Evolutionary conservation across 2,888 invertebrate genomes (phyloP).

Genomic region (Caenorhabditis sp.): DNA sequence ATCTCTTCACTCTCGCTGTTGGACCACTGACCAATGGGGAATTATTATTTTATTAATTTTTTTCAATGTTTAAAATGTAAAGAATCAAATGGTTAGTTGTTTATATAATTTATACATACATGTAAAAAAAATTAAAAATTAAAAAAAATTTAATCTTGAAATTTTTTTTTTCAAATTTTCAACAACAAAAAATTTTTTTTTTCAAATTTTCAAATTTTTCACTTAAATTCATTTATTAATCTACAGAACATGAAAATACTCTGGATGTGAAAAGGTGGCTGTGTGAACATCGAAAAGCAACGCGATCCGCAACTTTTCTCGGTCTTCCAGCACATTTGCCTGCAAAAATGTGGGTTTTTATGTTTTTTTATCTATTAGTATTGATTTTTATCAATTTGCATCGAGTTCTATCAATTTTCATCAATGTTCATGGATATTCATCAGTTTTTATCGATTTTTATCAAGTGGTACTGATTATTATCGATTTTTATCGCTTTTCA

Average conservation of each 20-base stretch:
- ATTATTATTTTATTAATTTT: too few species aligned
- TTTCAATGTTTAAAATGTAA: too few species aligned
- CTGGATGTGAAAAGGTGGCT: constrained; percentile 50
- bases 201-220: not conserved
- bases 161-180: not conserved
- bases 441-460: not conserved
- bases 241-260: constrained; percentile 20
- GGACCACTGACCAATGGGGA: too few species aligned
- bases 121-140: too few species aligned
- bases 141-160: not conserved
- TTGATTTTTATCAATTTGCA: not conserved
- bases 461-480: too few species aligned
- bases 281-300: constrained; percentile 67
- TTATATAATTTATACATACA: too few species aligned
- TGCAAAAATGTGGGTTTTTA: constrained; percentile 26
- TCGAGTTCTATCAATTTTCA: too few species aligned
- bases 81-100: too few species aligned
- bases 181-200: not conserved
- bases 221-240: not conserved
- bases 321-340: constrained; percentile 58
- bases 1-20: too few species aligned
- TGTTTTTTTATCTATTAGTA: not conserved
- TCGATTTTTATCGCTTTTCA: too few species aligned
- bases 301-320: constrained; percentile 58
- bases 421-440: not conserved